Evolutionary conservation across 2,888 invertebrate species (phyloP), one percentile per base, ranked within the genome.

Genomic region (Cephus sareptanus): DNA sequence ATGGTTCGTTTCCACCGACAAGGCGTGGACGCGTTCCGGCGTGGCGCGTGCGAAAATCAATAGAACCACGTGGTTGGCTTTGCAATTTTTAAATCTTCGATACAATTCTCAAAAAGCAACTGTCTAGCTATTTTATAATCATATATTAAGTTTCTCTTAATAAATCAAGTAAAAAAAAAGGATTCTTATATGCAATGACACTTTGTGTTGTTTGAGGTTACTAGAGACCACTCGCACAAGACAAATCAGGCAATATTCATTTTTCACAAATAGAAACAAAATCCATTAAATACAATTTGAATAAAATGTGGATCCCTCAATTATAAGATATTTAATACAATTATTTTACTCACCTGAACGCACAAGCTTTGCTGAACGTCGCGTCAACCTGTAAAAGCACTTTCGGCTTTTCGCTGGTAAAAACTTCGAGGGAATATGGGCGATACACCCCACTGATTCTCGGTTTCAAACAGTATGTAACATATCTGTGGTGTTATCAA

Each of bases 21-120:
- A 74, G 81, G 79, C 74, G 76, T 73, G 73, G 81, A 56, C 68
- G 33, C 34, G 69, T 15, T 56, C 73, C 78, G 77, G 77, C 71
- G 70, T 75, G 82, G 81, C 83, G 83, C 82, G 76, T 78, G 74
- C 81, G 85, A 89, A 89, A 90, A 90, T 90, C 90, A 90, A 90
- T 90, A 90, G 80, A 83, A 85, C 89, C 89, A 90, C 90, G 90
- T 90, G 90, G 89, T 84, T 85, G 82, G 6, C 23, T 40, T 40
- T 56, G 23, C 40, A 56, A 56, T 23, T 56, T 56, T 9, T 2
- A 56, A 56, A 56, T 56, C 9, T 56, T 23, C 2, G 1, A 56
- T 23, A 23, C 1, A 23, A 56, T 9, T 15, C 15, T 15, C 6
- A 40, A 40, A 40, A 15, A 40, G 4, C 40, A 15, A 4, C 40